Evolutionary conservation across 2,113 vertebrate genomes (phyloP), one percentile per base, ranked within the genome.

Genomic region (Poicephalus gulielmi): DNA sequence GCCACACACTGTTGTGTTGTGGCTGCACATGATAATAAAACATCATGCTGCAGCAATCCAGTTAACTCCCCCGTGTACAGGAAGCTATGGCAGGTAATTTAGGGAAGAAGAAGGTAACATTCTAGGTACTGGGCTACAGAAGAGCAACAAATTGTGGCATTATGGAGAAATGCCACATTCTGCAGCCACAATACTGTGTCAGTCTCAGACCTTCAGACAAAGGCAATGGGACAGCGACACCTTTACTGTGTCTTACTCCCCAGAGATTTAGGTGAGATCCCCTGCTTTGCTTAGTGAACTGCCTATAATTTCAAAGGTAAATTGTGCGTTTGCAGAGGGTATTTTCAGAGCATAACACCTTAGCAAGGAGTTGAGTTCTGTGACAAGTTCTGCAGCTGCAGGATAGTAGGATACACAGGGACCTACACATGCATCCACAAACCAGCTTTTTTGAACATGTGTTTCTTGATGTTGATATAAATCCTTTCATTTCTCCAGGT

Each of bases 401-500:
- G 46, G 10, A 4, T 41, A 62, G 13, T 46, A 70, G 53, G 53
- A 62, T 90, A 55, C 41, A 52, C 41, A 64, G 27, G 41, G 27
- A 79, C 37, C 50, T 83, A 20, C 7, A 17, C 6, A 7, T 33
- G 49, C 9, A n/a, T 60, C 41, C 18, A 43, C 27, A 30, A 71
- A n/a, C 3, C 13, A 46, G 25, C 20, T 44, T 62, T 50, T 79
- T 63, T 41, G 39, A 63, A 28, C 3, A 0, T 31, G 3, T 47
- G 7, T 71, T 82, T 91, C 60, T 47, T 70, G 43, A 81, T 83
- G 18, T n/a, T 55, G 6, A 47, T 76, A n/a, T 12, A 73, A 70
- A 59, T 24, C 23, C 6, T 59, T 62, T 5, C 88, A 84, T 95
- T 86, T 93, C 57, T 83, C 27, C 95, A 99, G 99, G 97, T 99